Conservation (phyloP, 1,140 invertebrate species). For the Drosophila virilis region DNA sequence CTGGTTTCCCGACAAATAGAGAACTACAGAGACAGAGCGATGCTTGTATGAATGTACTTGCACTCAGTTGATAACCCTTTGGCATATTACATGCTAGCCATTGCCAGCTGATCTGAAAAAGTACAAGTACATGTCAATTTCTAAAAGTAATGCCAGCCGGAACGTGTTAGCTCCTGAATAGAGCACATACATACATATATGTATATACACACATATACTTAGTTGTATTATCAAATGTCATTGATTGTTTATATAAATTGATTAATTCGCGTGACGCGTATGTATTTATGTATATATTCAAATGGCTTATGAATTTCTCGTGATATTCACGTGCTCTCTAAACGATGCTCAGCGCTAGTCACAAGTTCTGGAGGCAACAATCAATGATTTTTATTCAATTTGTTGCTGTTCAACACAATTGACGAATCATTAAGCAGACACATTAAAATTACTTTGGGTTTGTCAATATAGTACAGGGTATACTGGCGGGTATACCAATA, state of each 20-base stretch:
- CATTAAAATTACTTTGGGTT: not conserved
- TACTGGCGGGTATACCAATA: too few species aligned
- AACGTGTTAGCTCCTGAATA: not conserved
- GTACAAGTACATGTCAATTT: not conserved
- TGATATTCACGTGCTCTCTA: conserved; percentile 21
- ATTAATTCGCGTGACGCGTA: conserved; percentile 8
- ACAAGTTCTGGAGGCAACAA: conserved; percentile 1
- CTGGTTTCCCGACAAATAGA: not conserved
- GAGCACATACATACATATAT: not conserved
- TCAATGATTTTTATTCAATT: conserved; percentile 15
- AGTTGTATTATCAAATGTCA: not conserved
- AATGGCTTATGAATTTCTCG: conserved; percentile 17
- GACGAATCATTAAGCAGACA: not conserved
- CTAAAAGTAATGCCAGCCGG: not conserved
- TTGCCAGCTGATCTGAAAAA: conserved; percentile 3
- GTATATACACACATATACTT: not conserved
- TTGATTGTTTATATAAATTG: not conserved
- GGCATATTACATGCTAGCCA: not conserved
- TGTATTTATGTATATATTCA: not conserved
- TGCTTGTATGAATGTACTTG: not conserved
- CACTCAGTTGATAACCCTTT: conserved; percentile 11
- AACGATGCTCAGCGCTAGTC: conserved; percentile 1
- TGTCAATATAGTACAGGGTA: not conserved
- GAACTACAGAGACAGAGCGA: not conserved
- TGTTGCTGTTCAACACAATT: not conserved